Conservation (phyloP, 2,888 invertebrate species). For the Chrysolina americana region DNA sequence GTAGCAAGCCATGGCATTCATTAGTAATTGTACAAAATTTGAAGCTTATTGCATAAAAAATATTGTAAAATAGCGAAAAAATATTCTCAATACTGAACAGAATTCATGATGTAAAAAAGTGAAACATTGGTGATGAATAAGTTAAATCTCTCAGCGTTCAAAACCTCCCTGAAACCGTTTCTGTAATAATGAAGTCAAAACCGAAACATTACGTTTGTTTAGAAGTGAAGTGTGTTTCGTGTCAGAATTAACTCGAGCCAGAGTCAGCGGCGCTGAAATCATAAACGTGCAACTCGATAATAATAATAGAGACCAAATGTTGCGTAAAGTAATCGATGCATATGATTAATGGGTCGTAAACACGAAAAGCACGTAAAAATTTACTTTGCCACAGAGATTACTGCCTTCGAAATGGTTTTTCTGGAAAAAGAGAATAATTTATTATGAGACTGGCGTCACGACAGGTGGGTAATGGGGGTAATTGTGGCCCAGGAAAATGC, state of each 20-base stretch:
- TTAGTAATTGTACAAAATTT: no score
- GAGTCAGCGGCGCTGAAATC: conserved; percentile 19
- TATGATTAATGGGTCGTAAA: neutral
- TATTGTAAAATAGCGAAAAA: no score
- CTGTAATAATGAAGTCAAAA: conserved; percentile 10
- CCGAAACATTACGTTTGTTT: conserved; percentile 44
- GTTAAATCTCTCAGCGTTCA: neutral
- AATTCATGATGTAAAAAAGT: no score
- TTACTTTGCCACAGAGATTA: neutral
- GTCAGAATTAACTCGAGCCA: conserved; percentile 41
- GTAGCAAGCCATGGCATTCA: no score
- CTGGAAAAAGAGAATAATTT: no score
- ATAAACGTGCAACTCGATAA: conserved; percentile 15
- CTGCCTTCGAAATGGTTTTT: neutral
- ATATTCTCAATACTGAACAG: no score
- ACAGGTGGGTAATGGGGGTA: no score
- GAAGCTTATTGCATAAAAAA: no score
- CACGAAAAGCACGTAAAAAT: neutral
- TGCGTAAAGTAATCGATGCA: conserved; percentile 3
- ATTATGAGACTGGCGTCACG: no score
- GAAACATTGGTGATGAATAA: no score
- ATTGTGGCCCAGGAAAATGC: no score
- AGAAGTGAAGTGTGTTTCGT: conserved; percentile 42
- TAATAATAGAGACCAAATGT: conserved; percentile 10
- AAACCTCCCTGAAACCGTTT: neutral